Base-by-base conservation (phyloP, 2,113 vertebrate genomes). In the Pterocles orientalis region DNA sequence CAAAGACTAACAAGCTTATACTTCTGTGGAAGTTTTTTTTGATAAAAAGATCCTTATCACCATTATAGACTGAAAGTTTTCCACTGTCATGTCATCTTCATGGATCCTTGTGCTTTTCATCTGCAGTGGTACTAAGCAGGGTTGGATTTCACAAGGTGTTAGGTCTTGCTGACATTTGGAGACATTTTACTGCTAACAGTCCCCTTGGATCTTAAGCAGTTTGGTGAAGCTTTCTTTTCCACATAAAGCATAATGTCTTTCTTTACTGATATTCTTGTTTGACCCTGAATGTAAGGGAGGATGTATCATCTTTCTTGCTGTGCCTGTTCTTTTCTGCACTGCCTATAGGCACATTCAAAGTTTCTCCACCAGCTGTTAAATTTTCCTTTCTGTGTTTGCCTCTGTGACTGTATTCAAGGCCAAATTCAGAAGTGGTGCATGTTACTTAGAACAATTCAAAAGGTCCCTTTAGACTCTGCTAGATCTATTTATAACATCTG, bases 401-500 rank as follows among this genome's bases (percentile, higher is more conserved):
- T 62, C 82, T 43, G 16, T 73, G 31, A 86, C 82, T 77, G n/a
- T 77, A 75, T 71, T 86, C 82, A 93, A 88, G 93, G 66, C 88
- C 76, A 50, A 88, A 92, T 95, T 92, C 87, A 92, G 79, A 62
- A 0, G 2, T 50, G 33, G 69, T 75, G 15, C 6, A 4, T 41
- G 10, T 81, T 75, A 50, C 69, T 87, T 56, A 87, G 65, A 93
- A 80, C 29, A 57, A 88, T 92, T 94, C 48, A 57, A 31, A 96
- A 94, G 56, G 60, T 75, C 57, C 57, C 69, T 43, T 86, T 56
- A 92, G 79, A 83, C 68, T 96, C 60, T 94, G 45, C 26, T 26
- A 36, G 76, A 84, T 91, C 90, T 95, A 90, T 96, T 96, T 97
- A 84, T 95, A 96, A n/a, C 41, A 48, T 33, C 26, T 84, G 47